These are phyloP conservation scores for Pseudois nayaur DNA, from an alignment of 2,113 vertebrate genomes.

Conservation along the genomic window DNA sequence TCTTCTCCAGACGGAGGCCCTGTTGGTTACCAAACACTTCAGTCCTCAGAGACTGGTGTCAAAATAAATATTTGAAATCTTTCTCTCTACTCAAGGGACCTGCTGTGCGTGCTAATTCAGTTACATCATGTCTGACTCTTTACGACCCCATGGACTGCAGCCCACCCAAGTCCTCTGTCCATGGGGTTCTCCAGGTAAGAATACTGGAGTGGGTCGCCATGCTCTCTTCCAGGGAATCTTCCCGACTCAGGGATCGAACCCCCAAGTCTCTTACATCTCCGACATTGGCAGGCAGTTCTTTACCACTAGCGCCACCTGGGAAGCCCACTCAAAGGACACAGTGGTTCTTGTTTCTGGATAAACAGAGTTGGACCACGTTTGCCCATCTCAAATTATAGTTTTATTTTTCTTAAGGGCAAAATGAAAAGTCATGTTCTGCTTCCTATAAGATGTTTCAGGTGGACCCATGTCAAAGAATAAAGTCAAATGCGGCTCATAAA, in stretches of 20 bases:
- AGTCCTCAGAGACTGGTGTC: not conserved
- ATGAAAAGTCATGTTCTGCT: not conserved
- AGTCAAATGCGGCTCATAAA: conserved; percentile 19
- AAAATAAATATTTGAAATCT: not conserved
- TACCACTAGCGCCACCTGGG: not conserved
- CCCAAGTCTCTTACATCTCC: not conserved
- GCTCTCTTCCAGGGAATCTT: not conserved
- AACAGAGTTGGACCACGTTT: not conserved
- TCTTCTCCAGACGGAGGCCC: not conserved
- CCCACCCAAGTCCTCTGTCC: not conserved
- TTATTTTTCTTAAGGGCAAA: conserved; percentile 11
- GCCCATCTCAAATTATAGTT: not conserved
- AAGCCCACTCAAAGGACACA: not conserved
- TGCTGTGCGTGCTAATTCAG: not conserved
- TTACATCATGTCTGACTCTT: not conserved
- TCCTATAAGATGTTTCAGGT: not conserved
- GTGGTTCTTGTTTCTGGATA: not conserved
- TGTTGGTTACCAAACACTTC: not conserved
- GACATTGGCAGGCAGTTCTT: not conserved
- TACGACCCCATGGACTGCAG: not conserved
- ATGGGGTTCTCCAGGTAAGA: not conserved
- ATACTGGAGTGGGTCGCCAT: not conserved
- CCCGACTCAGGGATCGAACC: not conserved
- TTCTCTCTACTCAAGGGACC: not conserved
- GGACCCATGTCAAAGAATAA: not conserved